Percentiles rank a stretch among this genome's conserved stretches.
Conservation (phyloP, 1,140 invertebrate genomes). For the Drosophila neocordata region DNA sequence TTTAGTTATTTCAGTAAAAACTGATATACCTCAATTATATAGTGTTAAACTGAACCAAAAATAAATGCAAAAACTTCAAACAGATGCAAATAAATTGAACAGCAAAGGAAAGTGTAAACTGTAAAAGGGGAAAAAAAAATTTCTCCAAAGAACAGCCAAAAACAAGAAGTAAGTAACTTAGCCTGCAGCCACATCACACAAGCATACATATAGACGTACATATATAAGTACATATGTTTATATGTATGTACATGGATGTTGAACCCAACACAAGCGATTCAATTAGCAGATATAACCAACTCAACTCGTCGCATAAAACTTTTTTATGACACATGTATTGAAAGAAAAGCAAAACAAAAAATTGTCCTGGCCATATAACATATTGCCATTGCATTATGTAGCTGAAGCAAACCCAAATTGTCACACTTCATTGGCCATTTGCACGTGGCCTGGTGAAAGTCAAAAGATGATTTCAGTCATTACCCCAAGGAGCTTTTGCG, state of each 20-base stretch:
- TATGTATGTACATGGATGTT: constrained; percentile 13
- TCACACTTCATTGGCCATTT: constrained; percentile 24
- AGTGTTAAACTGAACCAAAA: background rate
- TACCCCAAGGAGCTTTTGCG: background rate
- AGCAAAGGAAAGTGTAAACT: constrained; percentile 4
- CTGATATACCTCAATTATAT: background rate
- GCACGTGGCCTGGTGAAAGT: constrained; percentile 27
- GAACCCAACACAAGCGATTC: constrained; percentile 38
- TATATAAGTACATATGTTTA: background rate
- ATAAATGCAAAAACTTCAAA: background rate
- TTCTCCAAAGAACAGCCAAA: background rate
- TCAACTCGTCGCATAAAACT: constrained; percentile 33
- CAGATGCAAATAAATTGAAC: background rate
- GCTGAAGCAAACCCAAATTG: constrained; percentile 24
- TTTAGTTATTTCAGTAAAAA: too few species aligned
- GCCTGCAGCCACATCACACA: background rate
- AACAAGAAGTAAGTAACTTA: background rate
- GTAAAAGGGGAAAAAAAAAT: background rate
- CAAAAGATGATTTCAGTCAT: background rate
- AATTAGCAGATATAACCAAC: constrained; percentile 52
- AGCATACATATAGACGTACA: background rate
- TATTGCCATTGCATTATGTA: constrained; percentile 28
- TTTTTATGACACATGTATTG: constrained; percentile 41
- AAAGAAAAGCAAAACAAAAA: constrained; percentile 40
- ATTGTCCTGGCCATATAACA: constrained; percentile 37